phyloP scores from a whole-genome alignment of 2,888 invertebrate genomes.

The Callyntrura sp. region DNA sequence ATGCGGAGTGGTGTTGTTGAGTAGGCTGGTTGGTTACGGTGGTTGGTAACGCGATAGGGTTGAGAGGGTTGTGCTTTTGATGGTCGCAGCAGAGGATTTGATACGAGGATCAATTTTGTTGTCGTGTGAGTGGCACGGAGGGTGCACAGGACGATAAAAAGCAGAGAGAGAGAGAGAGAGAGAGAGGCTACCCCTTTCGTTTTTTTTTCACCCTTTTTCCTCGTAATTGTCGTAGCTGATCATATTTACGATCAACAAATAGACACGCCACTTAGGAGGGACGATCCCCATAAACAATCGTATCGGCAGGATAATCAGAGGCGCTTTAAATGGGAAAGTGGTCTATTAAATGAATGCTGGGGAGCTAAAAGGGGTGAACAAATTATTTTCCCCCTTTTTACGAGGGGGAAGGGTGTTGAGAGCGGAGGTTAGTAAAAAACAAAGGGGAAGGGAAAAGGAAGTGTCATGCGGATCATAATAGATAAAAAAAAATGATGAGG shows the following conservation, averaged over 20 bases:
- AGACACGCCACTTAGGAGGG: neutral
- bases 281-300: neutral
- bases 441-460: neutral
- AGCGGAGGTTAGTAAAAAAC: neutral
- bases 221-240: neutral
- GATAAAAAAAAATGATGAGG: too few relatives aligned
- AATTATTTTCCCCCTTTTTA: neutral
- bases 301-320: neutral
- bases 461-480: too few relatives aligned
- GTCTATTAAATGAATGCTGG: neutral
- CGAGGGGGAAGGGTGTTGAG: neutral
- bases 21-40: neutral
- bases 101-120: constrained; percentile 1
- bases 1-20: neutral
- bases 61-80: neutral
- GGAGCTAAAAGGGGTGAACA: neutral
- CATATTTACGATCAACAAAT: neutral
- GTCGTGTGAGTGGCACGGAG: neutral
- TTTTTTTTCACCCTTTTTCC: constrained; percentile 10
- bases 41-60: constrained; percentile 19
- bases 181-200: neutral
- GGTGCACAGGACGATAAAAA: neutral
- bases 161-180: neutral
- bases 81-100: neutral
- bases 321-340: constrained; percentile 2